phyloP scores from a whole-genome alignment of 2,888 invertebrate genomes.

The Drosophila koepferae region DNA sequence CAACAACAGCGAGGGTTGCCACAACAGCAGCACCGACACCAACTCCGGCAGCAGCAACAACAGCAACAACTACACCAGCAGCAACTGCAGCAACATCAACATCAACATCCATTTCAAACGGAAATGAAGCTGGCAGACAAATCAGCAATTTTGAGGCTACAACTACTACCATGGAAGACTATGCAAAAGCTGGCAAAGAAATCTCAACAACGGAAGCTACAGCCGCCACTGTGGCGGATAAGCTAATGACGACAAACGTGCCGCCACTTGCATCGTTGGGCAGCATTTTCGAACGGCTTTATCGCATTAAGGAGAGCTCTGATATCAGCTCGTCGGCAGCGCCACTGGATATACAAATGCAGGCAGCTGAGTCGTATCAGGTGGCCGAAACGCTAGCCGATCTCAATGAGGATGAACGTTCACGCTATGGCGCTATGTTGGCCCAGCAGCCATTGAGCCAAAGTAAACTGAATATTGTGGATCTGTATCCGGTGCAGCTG shows the following conservation, averaged over 20 bases:
- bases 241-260: conserved; percentile 59
- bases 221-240: conserved; percentile 12
- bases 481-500: conserved; percentile 82
- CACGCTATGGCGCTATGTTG: conserved; percentile 56
- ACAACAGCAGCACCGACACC: not conserved
- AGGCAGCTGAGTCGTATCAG: conserved; percentile 72
- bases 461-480: conserved; percentile 83
- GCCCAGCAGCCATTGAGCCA: conserved; percentile 62
- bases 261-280: conserved; percentile 50
- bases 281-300: conserved; percentile 76
- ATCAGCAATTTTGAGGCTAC: conserved; percentile 33
- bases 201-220: conserved; percentile 17
- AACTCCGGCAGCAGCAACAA: conserved; percentile 4
- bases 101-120: conserved; percentile 30
- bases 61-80: conserved; percentile 2
- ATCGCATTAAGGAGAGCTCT: conserved; percentile 75
- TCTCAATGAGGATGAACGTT: conserved; percentile 63
- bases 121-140: conserved; percentile 53
- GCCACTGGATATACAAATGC: conserved; percentile 70
- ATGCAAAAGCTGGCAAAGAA: conserved; percentile 7
- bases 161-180: conserved; percentile 15
- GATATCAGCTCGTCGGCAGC: conserved; percentile 13
- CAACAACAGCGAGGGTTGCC: conserved; percentile 42
- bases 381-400: conserved; percentile 71
- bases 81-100: conserved; percentile 10